phyloP scores from a whole-genome alignment of 2,888 invertebrate genomes.

The Erpobdella octoculata region DNA sequence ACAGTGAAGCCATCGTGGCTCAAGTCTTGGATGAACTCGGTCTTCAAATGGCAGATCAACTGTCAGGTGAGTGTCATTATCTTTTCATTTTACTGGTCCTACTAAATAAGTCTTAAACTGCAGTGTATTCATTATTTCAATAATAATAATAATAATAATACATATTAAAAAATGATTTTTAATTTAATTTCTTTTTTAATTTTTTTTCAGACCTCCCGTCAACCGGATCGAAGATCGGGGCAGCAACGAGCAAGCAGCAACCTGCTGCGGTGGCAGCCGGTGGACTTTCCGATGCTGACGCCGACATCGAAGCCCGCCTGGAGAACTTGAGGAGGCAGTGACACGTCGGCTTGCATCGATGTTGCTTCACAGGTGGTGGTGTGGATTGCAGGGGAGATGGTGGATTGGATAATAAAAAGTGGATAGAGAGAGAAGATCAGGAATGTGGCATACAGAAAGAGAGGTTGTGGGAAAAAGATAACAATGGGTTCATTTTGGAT shows the following conservation, averaged over 20 bases:
- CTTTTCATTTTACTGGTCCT: background rate
- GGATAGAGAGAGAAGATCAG: no score
- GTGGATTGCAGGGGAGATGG: no score
- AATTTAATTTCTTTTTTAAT: background rate
- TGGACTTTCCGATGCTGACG: slow-evolving; percentile 65
- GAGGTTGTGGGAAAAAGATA: no score
- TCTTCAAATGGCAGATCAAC: slow-evolving; percentile 81
- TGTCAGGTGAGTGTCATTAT: slow-evolving; percentile 56
- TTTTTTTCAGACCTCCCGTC: slow-evolving; percentile 65
- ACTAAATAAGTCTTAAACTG: no score
- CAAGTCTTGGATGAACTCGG: slow-evolving; percentile 96
- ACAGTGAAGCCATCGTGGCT: slow-evolving; percentile 81
- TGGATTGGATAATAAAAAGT: no score
- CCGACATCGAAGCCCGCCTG: slow-evolving; percentile 88
- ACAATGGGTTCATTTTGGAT: no score
- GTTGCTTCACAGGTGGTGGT: no score
- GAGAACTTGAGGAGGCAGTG: slow-evolving; percentile 82
- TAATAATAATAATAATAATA: background rate
- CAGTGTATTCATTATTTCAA: no score
- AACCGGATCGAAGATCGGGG: slow-evolving; percentile 41
- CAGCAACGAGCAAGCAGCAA: slow-evolving; percentile 31
- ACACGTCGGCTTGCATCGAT: background rate
- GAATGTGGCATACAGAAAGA: no score
- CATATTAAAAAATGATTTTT: background rate
- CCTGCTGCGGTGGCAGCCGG: slow-evolving; percentile 38